Conservation (phyloP, 1,140 invertebrate species). For the Holotrichia oblita region DNA sequence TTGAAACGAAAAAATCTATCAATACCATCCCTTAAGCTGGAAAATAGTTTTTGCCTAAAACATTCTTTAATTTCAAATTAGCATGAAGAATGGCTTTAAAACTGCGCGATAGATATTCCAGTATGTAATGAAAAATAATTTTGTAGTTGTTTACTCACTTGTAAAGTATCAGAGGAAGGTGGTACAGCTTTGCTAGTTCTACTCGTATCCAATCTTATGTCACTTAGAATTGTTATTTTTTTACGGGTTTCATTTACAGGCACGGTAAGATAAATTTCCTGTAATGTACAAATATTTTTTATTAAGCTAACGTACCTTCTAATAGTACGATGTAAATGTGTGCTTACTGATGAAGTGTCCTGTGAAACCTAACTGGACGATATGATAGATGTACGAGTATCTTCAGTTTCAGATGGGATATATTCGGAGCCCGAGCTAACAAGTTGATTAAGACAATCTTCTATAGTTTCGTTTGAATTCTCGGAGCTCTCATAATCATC, state of each 20-base stretch:
- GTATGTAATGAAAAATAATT: neutral
- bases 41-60: no score
- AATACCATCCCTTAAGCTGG: neutral
- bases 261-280: neutral
- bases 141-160: neutral
- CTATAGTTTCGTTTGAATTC: neutral
- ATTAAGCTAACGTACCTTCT: neutral
- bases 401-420: neutral
- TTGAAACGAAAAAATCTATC: neutral
- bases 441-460: neutral
- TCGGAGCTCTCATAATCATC: neutral
- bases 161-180: neutral
- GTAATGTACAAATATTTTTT: neutral
- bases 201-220: neutral
- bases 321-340: neutral
- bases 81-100: neutral
- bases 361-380: neutral
- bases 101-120: neutral
- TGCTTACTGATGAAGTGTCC: neutral
- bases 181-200: neutral
- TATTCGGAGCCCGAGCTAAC: neutral
- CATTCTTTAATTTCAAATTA: no score
- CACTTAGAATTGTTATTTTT: slow-evolving; percentile 14
- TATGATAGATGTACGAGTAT: neutral
- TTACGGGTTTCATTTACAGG: neutral